Percentiles rank a stretch among this genome's conserved stretches.
phyloP scores from a whole-genome alignment of 2,888 invertebrate species.

The Calliphora vomitoria region DNA sequence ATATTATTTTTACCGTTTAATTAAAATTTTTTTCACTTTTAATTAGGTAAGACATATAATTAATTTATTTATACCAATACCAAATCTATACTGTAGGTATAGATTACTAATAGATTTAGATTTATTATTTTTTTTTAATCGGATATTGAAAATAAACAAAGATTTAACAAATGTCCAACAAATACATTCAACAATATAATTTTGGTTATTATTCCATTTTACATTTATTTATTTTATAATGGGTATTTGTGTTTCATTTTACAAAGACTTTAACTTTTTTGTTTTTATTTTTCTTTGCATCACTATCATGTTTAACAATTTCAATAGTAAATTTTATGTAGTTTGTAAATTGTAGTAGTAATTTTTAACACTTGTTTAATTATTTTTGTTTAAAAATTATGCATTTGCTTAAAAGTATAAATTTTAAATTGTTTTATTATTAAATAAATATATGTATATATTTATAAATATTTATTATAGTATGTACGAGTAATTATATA shows the following conservation, averaged over 20 bases:
- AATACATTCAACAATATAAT: conserved; percentile 43
- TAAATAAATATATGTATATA: neutral
- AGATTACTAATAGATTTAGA: neutral
- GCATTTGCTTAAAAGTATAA: conserved; percentile 38
- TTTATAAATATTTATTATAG: neutral
- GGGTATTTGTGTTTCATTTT: neutral
- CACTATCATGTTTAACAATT: conserved; percentile 49
- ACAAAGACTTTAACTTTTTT: neutral
- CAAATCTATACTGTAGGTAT: no score
- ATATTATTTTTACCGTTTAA: no score
- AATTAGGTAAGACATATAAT: conserved; percentile 32
- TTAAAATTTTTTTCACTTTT: neutral
- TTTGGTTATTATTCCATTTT: conserved; percentile 16
- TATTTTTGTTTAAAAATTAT: conserved; percentile 30
- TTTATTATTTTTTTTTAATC: neutral
- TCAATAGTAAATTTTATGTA: conserved; percentile 35
- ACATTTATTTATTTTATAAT: neutral
- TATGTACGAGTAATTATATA: neutral
- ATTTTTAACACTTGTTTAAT: conserved; percentile 24
- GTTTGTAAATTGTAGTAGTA: conserved; percentile 8
- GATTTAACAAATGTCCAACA: conserved; percentile 45
- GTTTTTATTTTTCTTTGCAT: neutral
- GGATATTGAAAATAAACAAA: conserved; percentile 21
- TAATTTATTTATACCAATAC: neutral
- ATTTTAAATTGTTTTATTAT: conserved; percentile 6